Evolutionary conservation across 2,888 invertebrate species (phyloP), one percentile per base, ranked within the genome.

Genomic region (Schizaphis graminum): DNA sequence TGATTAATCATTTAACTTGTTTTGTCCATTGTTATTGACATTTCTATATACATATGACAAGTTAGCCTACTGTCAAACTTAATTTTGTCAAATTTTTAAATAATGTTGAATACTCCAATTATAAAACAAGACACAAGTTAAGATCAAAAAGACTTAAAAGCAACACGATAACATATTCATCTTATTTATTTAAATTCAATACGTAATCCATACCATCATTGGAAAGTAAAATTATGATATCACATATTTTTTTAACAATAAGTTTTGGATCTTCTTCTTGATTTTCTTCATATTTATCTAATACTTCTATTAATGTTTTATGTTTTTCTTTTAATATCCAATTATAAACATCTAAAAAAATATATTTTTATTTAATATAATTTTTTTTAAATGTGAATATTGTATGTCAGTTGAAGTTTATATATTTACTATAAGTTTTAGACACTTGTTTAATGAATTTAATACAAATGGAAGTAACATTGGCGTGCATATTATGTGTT

Each of bases 401-500:
- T 67, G 56, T 91, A 47, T 35, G 2, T 28, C 5, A 61, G 35
- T 53, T 49, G 24, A 56, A 41, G n/a, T 61, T 53, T 56, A 57
- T 47, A 28, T 21, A 94, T 61, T 93, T 94, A 94, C 93, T 86
- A 86, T 41, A 61, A 16, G 5, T 94, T 61, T 94, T 94, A 28
- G 93, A 94, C n/a, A 94, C 90, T 94, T 85, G 47, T 94, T 90
- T 94, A 28, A 94, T 94, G 24, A 94, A 94, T 90, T 94, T 94
- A 16, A 94, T 28, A 91, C 90, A 94, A 21, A 94, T 86, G 11
- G 47, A 86, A 61, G 49, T 44, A n/a, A 94, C 85, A n/a, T 91
- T 44, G 13, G 57, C 49, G 24, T 94, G 26, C 35, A n/a, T 90
- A 61, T 47, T 28, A 90, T 53, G 61, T 26, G 53, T 85, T 53